Base-by-base conservation (phyloP, 1,140 invertebrate species). In the Notospermus geniculatus region DNA sequence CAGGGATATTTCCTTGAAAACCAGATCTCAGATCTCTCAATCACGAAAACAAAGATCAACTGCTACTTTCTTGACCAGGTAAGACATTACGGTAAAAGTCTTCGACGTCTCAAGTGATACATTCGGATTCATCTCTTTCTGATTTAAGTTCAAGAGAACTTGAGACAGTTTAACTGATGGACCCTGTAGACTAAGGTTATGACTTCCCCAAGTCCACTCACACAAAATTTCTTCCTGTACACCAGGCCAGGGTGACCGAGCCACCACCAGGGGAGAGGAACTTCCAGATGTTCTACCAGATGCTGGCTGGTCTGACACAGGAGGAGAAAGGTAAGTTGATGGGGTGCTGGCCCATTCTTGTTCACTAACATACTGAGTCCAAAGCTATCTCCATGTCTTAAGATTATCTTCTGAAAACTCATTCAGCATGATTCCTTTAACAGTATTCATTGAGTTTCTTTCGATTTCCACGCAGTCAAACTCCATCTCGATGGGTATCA, bases 261-360 rank as follows among this genome's bases (percentile, higher is more conserved):
- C 91, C 91, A 4, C 82, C 92, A 64, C 84, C 88, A 9, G 88
- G 90, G 72, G 93, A 96, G 81, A 93, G 94, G 73, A 97, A 96
- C 82, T 97, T 95, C 77, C 93, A 97, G 75, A 95, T 97, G 75
- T 97, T 97, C 83, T 97, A 97, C 83, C 93, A 97, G 83, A 90
- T 97, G 89, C 83, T 97, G 27, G 92, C 92, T 17, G 93, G 93
- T 2, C 85, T 97, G 1, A 88, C 88, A 15, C 80, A 87, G 52
- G 93, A 96, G 68, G 94, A 96, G 81, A 86, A 92, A 84, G 84
- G 87, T 88, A 75, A 70, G 66, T 56, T 43, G 11, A 11, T 5
- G 17, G 46, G 46, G 5, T 7, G 5, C 32, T 36, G 32, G 5
- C 4, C 32, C 15, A 15, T 15, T 36, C 15, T 36, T 15, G n/a